Conservation (phyloP, 2,113 vertebrate species). For the Orientallactaga bullata region DNA sequence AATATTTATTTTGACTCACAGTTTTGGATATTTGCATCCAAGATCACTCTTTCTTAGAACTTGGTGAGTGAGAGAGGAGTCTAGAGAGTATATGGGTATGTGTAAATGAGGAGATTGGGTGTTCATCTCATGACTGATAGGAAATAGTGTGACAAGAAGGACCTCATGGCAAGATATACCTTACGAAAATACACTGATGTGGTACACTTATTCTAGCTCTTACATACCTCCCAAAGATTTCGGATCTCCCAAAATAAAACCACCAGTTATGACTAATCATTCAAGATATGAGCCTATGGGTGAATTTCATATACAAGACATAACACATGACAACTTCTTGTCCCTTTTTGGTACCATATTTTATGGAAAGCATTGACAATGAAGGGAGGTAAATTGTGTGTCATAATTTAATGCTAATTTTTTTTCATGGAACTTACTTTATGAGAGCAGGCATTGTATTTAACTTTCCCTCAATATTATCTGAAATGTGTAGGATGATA, state of each 20-base stretch:
- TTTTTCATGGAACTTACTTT: not conserved
- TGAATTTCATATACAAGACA: not conserved
- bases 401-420: not conserved
- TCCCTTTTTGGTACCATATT: not conserved
- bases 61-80: not conserved
- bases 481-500: not conserved
- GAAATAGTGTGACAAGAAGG: not conserved
- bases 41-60: not conserved
- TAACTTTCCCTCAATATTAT: slow-evolving; percentile 17
- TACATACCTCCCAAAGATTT: not conserved
- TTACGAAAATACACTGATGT: not conserved
- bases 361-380: slow-evolving; percentile 4
- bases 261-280: not conserved
- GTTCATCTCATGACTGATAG: not conserved
- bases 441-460: not conserved
- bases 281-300: not conserved
- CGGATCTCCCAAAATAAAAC: not conserved
- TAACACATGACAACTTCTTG: not conserved
- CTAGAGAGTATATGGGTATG: not conserved
- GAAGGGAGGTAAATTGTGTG: not conserved
- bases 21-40: not conserved
- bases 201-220: not conserved
- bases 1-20: not conserved
- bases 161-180: not conserved
- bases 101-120: not conserved